These are phyloP conservation scores for Cryptophagus acutangulus DNA, from an alignment of 2,888 invertebrate genomes.

Conservation along the genomic window DNA sequence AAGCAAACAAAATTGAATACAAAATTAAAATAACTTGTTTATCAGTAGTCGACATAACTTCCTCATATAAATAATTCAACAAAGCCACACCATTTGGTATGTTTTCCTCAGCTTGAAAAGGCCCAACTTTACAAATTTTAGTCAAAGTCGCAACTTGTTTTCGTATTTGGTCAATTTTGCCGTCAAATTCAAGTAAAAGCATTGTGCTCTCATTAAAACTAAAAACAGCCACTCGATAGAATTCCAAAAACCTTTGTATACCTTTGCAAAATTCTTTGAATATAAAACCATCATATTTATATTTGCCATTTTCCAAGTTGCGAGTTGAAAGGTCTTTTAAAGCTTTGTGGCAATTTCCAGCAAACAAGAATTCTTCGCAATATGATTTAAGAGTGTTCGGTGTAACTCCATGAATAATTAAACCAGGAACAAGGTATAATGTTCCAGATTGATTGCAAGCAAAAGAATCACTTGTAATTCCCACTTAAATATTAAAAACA, in stretches of 20 bases:
- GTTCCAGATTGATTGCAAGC: slow-evolving; percentile 22
- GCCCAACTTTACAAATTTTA: slow-evolving; percentile 52
- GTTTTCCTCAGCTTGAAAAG: slow-evolving; percentile 32
- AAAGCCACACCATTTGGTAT: slow-evolving; percentile 54
- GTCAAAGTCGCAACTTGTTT: slow-evolving; percentile 54
- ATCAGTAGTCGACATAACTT: slow-evolving; percentile 57
- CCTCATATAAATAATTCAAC: slow-evolving; percentile 61
- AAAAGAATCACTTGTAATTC: no score
- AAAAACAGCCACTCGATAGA: slow-evolving; percentile 52
- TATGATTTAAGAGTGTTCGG: slow-evolving; percentile 34
- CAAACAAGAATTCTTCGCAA: slow-evolving; percentile 37
- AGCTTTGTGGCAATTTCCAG: slow-evolving; percentile 42
- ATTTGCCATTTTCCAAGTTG: slow-evolving; percentile 32
- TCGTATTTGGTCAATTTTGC: slow-evolving; percentile 50
- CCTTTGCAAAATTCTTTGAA: slow-evolving; percentile 56
- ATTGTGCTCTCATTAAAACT: slow-evolving; percentile 33
- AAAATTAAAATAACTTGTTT: slow-evolving; percentile 53
- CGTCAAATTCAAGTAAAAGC: slow-evolving; percentile 35
- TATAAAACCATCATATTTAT: slow-evolving; percentile 39
- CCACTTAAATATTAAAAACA: no score
- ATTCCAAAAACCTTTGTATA: slow-evolving; percentile 55
- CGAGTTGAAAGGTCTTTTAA: slow-evolving; percentile 37
- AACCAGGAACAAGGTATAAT: slow-evolving; percentile 34
- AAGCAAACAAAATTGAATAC: slow-evolving; percentile 48
- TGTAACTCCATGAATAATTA: slow-evolving; percentile 38